Evolutionary conservation across 2,797 vertebrate genomes (phyloP).

Genomic region (Leptoclinus maculatus): DNA sequence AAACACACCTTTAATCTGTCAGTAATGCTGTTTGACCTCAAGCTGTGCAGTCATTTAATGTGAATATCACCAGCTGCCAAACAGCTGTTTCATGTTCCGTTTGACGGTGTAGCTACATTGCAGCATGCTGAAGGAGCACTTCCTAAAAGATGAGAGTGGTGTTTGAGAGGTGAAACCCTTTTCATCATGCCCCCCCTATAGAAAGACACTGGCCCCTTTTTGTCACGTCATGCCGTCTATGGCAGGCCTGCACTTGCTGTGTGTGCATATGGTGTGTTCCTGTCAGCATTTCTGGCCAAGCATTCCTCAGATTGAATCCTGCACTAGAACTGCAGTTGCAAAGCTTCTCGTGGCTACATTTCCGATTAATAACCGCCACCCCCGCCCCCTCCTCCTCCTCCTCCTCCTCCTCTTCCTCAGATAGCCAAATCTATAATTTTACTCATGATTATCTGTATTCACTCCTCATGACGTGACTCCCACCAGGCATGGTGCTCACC

Average conservation of each 20-base stretch:
- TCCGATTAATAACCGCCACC: constrained; percentile 7
- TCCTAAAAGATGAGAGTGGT: not conserved
- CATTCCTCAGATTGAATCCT: constrained; percentile 36
- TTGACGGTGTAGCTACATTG: not conserved
- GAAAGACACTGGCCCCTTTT: constrained; percentile 18
- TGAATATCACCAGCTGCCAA: not conserved
- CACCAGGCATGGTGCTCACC: constrained; percentile 8
- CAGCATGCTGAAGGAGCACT: not conserved
- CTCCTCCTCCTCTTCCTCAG: not conserved
- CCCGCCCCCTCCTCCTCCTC: not conserved
- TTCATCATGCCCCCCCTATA: constrained; percentile 29
- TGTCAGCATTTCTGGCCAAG: constrained; percentile 65
- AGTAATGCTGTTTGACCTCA: constrained; percentile 2
- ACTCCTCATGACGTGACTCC: constrained; percentile 20
- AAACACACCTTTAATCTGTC: constrained; percentile 18
- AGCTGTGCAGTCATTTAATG: not conserved
- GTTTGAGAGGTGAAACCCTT: constrained; percentile 9
- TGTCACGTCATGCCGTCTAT: constrained; percentile 46
- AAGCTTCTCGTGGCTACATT: constrained; percentile 2
- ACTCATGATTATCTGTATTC: constrained; percentile 29
- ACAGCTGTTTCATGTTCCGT: constrained; percentile 7
- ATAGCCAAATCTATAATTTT: constrained; percentile 33
- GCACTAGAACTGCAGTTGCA: constrained; percentile 22
- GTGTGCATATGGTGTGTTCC: constrained; percentile 65
- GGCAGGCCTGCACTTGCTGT: constrained; percentile 72